Evolutionary conservation across 2,888 invertebrate species (phyloP), one percentile per base, ranked within the genome.

Genomic region (Eupithecia centaureata): DNA sequence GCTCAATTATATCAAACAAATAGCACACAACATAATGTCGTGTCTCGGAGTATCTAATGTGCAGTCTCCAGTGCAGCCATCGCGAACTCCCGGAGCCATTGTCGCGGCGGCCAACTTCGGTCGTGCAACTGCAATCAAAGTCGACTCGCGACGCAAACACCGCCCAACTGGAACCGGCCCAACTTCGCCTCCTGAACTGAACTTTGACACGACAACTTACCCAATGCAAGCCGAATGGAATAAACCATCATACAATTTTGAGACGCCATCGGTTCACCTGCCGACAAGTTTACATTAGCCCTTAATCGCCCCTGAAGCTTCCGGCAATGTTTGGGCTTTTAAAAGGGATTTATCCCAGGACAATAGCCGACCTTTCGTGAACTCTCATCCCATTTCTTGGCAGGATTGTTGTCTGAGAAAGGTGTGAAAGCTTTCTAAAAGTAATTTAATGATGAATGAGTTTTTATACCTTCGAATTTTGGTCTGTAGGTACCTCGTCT

Each of bases 61-160:
- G 15, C 25, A 27, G 27, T 52, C 13, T 52, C 27, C 27, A 15
- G 25, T 18, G 42, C 42, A 42, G 42, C 42, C 2, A 42, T 42
- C 18, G 8, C 1, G 18, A 42, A 42, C 7, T 8, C 42, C 10
- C 10, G 18, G 4, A 5, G 10, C 10, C 5, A 10, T 22, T 42
- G 18, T 42, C 18, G 10, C 42, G 2, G 22, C 52, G 27, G 25
- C 52, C 52, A 52, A 27, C 13, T 52, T 27, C 15, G 13, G 28
- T 54, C 54, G 15, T 57, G 18, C 18, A 57, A 18, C 32, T 57
- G 57, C 52, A 52, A 47, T 33, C 32, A 12, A 65, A 61, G 61
- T 57, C 61, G 33, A 61, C 65, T 25, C 58, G 33, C 66, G 47
- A 57, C 57, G 22, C 47, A 56, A 47, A 25, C 35, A 52, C 33